Evolutionary conservation across 2,113 vertebrate species (phyloP).

Genomic region (Gymnarchus niloticus): DNA sequence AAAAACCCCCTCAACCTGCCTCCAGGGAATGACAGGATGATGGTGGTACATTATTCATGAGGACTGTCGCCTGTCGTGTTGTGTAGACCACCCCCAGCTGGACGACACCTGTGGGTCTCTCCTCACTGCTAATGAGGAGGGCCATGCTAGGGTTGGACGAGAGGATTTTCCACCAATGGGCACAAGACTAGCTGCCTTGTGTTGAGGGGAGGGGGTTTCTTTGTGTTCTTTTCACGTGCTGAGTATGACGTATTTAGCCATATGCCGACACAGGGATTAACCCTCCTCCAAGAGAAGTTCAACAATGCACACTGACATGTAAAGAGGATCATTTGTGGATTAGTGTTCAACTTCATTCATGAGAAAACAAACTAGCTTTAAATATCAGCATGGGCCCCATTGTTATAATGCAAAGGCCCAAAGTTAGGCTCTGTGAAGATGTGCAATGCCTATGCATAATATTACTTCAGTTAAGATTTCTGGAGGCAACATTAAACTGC

Average conservation of each 20-base stretch:
- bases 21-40: conserved; percentile 8
- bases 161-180: neutral
- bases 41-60: conserved; percentile 63
- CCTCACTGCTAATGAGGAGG: neutral
- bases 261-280: neutral
- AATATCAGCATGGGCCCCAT: neutral
- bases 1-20: neutral
- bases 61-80: conserved; percentile 35
- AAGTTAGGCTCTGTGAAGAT: neutral
- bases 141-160: neutral
- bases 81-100: conserved; percentile 29
- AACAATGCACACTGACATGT: neutral
- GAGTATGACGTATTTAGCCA: neutral
- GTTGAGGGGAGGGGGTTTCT: neutral
- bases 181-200: neutral
- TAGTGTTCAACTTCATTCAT: neutral
- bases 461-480: neutral
- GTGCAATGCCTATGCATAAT: neutral
- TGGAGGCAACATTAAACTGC: neutral
- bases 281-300: neutral
- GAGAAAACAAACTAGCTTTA: neutral
- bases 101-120: conserved; percentile 54
- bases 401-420: neutral
- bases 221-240: neutral
- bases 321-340: neutral